Percentiles rank a stretch among this genome's conserved stretches.
Evolutionary conservation across 1,140 invertebrate species (phyloP).

Genomic region (Cydia splendana): DNA sequence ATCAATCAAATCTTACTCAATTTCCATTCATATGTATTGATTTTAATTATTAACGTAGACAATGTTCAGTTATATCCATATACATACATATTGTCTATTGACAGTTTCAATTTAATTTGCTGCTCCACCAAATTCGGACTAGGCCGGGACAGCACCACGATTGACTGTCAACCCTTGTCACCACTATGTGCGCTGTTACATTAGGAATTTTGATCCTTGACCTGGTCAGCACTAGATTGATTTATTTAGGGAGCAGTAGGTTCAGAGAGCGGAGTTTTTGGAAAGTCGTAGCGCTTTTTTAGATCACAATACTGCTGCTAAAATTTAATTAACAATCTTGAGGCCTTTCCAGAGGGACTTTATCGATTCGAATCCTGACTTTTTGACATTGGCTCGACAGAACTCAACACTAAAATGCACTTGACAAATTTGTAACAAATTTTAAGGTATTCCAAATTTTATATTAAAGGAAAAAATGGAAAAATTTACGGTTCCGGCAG

Average conservation of each 20-base stretch:
- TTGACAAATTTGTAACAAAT: too few species aligned
- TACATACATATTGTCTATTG: neutral
- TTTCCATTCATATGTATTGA: neutral
- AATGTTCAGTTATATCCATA: neutral
- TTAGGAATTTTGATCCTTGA: neutral
- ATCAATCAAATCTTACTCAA: neutral
- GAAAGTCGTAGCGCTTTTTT: too few species aligned
- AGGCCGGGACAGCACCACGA: neutral
- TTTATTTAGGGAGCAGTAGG: neutral
- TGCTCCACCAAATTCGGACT: neutral
- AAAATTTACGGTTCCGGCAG: too few species aligned
- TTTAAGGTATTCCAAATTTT: too few species aligned
- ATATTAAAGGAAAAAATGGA: too few species aligned
- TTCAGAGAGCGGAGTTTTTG: too few species aligned
- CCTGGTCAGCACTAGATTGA: neutral
- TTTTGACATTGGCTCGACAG: too few species aligned
- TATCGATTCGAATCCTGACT: too few species aligned
- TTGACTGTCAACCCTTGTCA: constrained; percentile 29
- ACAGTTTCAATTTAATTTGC: constrained; percentile 11
- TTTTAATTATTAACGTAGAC: neutral
- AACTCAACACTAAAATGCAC: too few species aligned
- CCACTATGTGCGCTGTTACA: constrained; percentile 4
- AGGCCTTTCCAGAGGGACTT: too few species aligned
- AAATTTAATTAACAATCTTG: too few species aligned
- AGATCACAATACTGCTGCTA: too few species aligned